Conservation (phyloP, 2,888 invertebrate genomes). For the Cataglyphis altisquamis region DNA sequence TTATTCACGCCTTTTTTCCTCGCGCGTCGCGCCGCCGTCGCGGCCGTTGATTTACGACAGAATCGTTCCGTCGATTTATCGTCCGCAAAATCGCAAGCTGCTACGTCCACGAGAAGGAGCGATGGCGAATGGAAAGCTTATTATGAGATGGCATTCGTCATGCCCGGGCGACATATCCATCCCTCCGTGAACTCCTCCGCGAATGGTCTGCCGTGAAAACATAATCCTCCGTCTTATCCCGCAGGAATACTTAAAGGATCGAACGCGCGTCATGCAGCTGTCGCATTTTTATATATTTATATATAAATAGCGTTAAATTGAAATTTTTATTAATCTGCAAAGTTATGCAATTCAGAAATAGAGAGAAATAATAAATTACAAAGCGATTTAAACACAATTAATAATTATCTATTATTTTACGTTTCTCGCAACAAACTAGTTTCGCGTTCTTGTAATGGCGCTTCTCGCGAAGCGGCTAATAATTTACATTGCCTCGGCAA, state of each 20-base stretch:
- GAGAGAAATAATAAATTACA: background rate
- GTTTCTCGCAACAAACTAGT: background rate
- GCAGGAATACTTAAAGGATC: slow-evolving; percentile 35
- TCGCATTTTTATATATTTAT: background rate
- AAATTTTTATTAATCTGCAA: background rate
- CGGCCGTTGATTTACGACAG: slow-evolving; percentile 52
- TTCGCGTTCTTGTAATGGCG: slow-evolving; percentile 16
- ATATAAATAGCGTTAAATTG: background rate
- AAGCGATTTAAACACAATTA: slow-evolving; percentile 5
- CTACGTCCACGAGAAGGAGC: slow-evolving; percentile 35
- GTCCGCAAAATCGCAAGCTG: slow-evolving; percentile 57
- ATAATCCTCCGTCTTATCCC: slow-evolving; percentile 59
- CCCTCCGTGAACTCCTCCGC: slow-evolving; percentile 30
- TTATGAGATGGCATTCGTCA: slow-evolving; percentile 67
- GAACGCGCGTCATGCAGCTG: slow-evolving; percentile 38
- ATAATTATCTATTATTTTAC: slow-evolving; percentile 27
- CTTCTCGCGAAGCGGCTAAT: slow-evolving; percentile 13
- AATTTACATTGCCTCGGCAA: slow-evolving; percentile 43
- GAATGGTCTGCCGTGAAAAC: slow-evolving; percentile 43
- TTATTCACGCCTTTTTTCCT: slow-evolving; percentile 35
- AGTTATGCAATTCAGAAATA: background rate
- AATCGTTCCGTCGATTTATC: slow-evolving; percentile 65
- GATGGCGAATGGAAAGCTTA: slow-evolving; percentile 60
- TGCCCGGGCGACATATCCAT: slow-evolving; percentile 54
- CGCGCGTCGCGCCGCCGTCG: background rate